Conservation (phyloP, 2,113 vertebrate species). For the Zootoca vivipara region DNA sequence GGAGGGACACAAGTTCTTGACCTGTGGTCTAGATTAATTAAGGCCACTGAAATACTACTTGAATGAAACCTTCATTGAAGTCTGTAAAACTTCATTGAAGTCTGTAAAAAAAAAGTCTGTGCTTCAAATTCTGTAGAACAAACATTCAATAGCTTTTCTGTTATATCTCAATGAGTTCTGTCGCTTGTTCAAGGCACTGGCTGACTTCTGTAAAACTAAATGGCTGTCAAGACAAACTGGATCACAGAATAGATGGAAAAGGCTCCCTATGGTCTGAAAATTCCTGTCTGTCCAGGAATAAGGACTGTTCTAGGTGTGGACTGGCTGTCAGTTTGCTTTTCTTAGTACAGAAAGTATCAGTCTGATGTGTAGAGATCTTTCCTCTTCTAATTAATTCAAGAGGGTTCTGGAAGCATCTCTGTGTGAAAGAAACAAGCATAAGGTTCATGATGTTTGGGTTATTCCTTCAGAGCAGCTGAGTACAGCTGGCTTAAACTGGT, state of each 20-base stretch:
- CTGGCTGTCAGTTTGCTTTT: no score
- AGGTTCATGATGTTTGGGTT: no score
- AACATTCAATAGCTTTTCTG: constrained; percentile 10
- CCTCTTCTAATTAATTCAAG: no score
- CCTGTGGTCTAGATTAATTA: not conserved
- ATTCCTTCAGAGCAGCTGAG: no score
- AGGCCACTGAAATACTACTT: not conserved
- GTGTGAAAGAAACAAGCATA: no score
- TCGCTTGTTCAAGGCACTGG: not conserved
- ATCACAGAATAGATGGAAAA: not conserved
- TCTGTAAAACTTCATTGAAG: not conserved
- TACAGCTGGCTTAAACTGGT: no score
- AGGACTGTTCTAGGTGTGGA: not conserved
- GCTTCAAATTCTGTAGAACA: constrained; percentile 11
- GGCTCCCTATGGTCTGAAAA: not conserved
- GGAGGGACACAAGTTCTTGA: not conserved
- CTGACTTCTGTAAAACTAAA: not conserved
- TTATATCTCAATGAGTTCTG: not conserved
- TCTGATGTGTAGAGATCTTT: no score
- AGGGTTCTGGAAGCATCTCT: no score
- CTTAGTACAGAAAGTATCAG: no score
- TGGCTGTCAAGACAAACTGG: not conserved
- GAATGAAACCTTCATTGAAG: not conserved
- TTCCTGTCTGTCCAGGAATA: no score
- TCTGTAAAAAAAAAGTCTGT: no score